Evolutionary conservation across 2,888 invertebrate genomes (phyloP).

Genomic region (Cephalotes varians): DNA sequence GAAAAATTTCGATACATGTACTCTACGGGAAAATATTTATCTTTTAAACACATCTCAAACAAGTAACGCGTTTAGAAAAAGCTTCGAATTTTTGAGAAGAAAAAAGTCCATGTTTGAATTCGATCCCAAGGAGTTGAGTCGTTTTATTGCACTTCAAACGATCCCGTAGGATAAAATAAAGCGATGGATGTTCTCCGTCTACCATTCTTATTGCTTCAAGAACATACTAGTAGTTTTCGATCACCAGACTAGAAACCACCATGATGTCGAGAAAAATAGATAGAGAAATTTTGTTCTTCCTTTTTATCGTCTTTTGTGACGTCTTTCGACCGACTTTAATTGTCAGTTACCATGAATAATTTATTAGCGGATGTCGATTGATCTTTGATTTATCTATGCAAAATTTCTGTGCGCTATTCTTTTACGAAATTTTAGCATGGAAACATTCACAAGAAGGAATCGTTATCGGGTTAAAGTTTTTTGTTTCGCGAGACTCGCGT

Average conservation of each 20-base stretch:
- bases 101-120: slow-evolving; percentile 54
- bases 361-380: background rate
- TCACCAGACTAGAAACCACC: slow-evolving; percentile 33
- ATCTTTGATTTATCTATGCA: background rate
- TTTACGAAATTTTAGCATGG: slow-evolving; percentile 2
- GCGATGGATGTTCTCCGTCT: slow-evolving; percentile 26
- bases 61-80: slow-evolving; percentile 12
- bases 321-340: background rate
- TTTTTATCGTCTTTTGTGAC: background rate
- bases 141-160: slow-evolving; percentile 71
- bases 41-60: background rate
- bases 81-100: slow-evolving; percentile 29
- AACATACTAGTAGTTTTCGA: slow-evolving; percentile 51
- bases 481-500: slow-evolving; percentile 3
- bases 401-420: background rate
- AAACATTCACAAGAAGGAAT: background rate
- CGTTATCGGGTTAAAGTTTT: background rate
- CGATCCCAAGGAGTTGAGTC: slow-evolving; percentile 38
- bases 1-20: too few relatives aligned
- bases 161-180: slow-evolving; percentile 62
- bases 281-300: slow-evolving; percentile 9
- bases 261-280: background rate
- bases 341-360: slow-evolving; percentile 10
- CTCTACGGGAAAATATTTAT: too few relatives aligned
- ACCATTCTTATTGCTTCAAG: slow-evolving; percentile 62